Percentiles rank a stretch among this genome's conserved stretches.
These are phyloP conservation scores for Aurelia aurita DNA, from an alignment of 30 jellyfish, hydroid and myxozoan species.

Conservation along the genomic window DNA sequence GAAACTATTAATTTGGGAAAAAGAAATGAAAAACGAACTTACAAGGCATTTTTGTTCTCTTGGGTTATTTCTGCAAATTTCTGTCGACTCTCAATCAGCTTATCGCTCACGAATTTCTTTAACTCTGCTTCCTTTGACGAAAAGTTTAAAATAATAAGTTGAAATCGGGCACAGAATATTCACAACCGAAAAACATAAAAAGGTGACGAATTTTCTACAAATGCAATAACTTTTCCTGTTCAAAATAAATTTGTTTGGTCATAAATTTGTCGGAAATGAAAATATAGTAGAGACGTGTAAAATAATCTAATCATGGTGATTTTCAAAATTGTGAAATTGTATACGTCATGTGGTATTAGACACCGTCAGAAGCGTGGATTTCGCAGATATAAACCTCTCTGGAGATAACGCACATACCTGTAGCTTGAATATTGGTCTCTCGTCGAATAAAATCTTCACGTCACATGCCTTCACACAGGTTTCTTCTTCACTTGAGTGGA, in stretches of 20 bases:
- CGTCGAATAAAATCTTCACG: constrained; percentile 63
- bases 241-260: too few species aligned
- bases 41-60: constrained; percentile 37
- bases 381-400: too few species aligned
- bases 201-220: neutral
- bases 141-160: neutral
- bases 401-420: constrained; percentile 40
- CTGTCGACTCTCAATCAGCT: constrained; percentile 15
- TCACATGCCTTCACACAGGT: constrained; percentile 51
- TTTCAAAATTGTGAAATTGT: too few species aligned
- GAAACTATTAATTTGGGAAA: too few species aligned
- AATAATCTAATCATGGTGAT: too few species aligned
- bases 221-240: neutral
- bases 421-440: constrained; percentile 51
- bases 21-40: neutral
- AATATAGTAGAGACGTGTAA: too few species aligned
- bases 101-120: constrained; percentile 7
- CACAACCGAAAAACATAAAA: neutral
- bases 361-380: too few species aligned
- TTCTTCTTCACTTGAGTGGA: constrained; percentile 31
- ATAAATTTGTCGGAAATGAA: too few species aligned
- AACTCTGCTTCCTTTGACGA: constrained; percentile 47
- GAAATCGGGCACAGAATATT: neutral
- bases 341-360: too few species aligned
- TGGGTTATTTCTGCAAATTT: constrained; percentile 16